Evolutionary conservation across 2,113 vertebrate species (phyloP), one percentile per base, ranked within the genome.

Genomic region (Lampris incognitus): DNA sequence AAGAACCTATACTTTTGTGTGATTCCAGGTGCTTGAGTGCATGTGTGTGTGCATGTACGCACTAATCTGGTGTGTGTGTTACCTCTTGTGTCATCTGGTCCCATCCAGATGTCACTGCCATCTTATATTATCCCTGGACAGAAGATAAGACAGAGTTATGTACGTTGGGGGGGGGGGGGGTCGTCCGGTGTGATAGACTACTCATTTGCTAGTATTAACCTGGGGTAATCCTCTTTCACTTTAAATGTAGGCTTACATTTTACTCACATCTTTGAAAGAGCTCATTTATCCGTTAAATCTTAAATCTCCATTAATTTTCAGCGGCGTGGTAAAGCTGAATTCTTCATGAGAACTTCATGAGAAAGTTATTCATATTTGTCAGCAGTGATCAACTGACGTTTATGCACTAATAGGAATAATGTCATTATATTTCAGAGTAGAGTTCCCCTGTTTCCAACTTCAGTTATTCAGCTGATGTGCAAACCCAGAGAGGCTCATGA

Each of bases 71-170:
- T 57, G 9, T 57, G 37, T 37, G 24, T 38, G 24, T 58, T 24
- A 73, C 42, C 52, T 62, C 4, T 63, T 13, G 13, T 54, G 51
- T n/a, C 51, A 46, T 46, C 44, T n/a, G 44, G 66, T 81, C 56
- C 51, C 46, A 63, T 71, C 40, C 48, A 76, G 57, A 72, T 38
- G 58, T 37, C 9, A 59, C n/a, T 36, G 4, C 9, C 38, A 4
- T n/a, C 1, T 37, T 13, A 56, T 42, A 61, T 63, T 37, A 10
- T 24, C 39, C 49, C 6, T 36, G 37, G n/a, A 11, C 1, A 4
- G 24, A 36, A 59, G 37, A 57, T 36, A 2, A 9, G 38, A 59
- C 8, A 10, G 9, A 39, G 3, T 55, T 55, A 55, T 13, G 52
- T 38, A 59, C 51, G 3, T n/a, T 2, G 11, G 10, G 2, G 50